Evolutionary conservation across 2,888 invertebrate species (phyloP).

Genomic region (Cataglyphis livida): DNA sequence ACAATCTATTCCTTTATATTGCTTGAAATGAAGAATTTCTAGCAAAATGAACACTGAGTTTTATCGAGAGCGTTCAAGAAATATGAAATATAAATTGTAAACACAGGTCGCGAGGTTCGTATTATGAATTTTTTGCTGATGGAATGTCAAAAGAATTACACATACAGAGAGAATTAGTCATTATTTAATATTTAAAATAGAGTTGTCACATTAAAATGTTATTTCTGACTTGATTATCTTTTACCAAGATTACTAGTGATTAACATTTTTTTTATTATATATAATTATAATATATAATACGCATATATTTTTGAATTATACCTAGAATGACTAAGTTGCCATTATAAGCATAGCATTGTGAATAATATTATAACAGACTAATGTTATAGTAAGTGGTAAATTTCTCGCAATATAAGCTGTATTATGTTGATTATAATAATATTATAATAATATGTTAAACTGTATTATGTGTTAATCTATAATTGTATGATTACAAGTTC

Average conservation of each 20-base stretch:
- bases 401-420: not conserved
- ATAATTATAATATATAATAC: not conserved
- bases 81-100: not conserved
- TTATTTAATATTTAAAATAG: not conserved
- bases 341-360: not conserved
- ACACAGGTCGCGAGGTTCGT: not conserved
- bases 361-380: not conserved
- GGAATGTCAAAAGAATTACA: not conserved
- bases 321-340: not conserved
- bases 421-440: not conserved
- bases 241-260: not conserved
- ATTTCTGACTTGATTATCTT: not conserved
- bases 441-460: constrained; percentile 6
- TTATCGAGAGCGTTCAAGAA: not conserved
- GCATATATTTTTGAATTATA: not conserved
- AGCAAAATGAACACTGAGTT: constrained; percentile 2
- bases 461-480: not conserved
- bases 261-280: not conserved
- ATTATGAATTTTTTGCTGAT: not conserved
- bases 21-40: not conserved
- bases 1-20: not conserved
- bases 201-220: not conserved
- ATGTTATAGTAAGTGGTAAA: not conserved
- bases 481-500: not conserved
- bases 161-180: not conserved